Evolutionary conservation across 1,140 invertebrate species (phyloP).

Genomic region (Gyrodactylus salaris): DNA sequence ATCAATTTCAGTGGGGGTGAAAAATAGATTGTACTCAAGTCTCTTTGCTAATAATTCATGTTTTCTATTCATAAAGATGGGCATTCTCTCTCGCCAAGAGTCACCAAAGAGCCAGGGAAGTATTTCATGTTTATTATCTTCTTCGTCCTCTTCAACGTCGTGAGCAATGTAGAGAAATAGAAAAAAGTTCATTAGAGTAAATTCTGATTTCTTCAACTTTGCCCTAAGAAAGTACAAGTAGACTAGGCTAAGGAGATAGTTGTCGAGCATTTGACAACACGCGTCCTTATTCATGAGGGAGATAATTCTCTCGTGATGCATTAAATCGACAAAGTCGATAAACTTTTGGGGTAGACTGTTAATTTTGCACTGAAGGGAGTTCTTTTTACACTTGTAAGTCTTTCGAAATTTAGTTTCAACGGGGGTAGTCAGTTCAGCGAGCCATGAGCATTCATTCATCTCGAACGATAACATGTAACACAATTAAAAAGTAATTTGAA

Average conservation of each 20-base stretch:
- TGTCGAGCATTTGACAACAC: neutral
- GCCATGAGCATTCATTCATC: neutral
- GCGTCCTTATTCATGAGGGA: neutral
- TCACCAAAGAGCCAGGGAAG: slow-evolving; percentile 22
- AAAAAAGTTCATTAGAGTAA: slow-evolving; percentile 4
- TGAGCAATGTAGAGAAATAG: slow-evolving; percentile 24
- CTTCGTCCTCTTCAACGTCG: slow-evolving; percentile 29
- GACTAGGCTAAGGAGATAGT: neutral
- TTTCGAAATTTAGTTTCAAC: neutral
- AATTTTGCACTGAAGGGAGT: neutral
- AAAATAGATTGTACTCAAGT: no score
- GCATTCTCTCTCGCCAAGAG: slow-evolving; percentile 17
- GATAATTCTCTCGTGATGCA: neutral
- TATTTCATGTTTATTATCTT: slow-evolving; percentile 24
- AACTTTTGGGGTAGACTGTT: neutral
- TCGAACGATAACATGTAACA: neutral
- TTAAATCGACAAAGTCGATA: neutral
- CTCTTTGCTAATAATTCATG: slow-evolving; percentile 23
- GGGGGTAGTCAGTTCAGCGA: neutral
- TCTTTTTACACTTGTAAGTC: neutral
- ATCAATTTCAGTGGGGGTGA: no score
- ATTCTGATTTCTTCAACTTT: neutral
- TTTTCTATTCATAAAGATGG: slow-evolving; percentile 16
- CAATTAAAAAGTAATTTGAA: neutral
- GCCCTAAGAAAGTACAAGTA: neutral